Evolutionary conservation across 1,140 invertebrate species (phyloP).

Genomic region (Anagrus nilaparvatae): DNA sequence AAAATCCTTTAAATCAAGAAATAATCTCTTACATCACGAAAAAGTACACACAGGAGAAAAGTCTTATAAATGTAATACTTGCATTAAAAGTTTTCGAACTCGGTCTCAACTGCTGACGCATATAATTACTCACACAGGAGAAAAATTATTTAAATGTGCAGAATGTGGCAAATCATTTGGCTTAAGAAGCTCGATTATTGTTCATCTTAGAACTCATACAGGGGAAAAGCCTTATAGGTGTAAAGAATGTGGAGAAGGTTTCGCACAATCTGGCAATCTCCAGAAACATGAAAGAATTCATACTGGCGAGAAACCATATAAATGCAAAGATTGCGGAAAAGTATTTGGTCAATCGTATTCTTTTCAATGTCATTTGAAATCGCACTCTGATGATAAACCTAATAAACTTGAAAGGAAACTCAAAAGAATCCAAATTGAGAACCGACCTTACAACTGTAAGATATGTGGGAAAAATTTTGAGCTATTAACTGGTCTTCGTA

Average conservation of each 20-base stretch:
- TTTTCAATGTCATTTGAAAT: no score
- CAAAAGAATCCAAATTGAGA: no score
- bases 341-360: no score
- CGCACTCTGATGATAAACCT: no score
- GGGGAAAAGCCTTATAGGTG: slow-evolving; percentile 10
- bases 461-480: no score
- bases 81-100: slow-evolving; percentile 57
- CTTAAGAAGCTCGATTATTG: slow-evolving; percentile 28
- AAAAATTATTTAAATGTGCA: slow-evolving; percentile 23
- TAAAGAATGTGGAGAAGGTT: slow-evolving; percentile 9
- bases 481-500: no score
- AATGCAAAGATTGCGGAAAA: no score
- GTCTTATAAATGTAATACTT: slow-evolving; percentile 58
- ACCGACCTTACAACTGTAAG: no score
- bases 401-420: no score
- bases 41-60: slow-evolving; percentile 53
- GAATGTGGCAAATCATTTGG: slow-evolving; percentile 49
- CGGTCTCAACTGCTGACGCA: slow-evolving; percentile 36
- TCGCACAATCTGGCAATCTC: no score
- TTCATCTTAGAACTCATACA: slow-evolving; percentile 16
- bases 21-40: slow-evolving; percentile 9
- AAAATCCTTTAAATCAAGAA: slow-evolving; percentile 13
- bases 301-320: no score
- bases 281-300: no score
- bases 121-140: slow-evolving; percentile 34